A percentile compares a stretch with the other conserved stretches of the same genome.
phyloP scores from a whole-genome alignment of 2,888 invertebrate species.

The Lapara coniferarum region DNA sequence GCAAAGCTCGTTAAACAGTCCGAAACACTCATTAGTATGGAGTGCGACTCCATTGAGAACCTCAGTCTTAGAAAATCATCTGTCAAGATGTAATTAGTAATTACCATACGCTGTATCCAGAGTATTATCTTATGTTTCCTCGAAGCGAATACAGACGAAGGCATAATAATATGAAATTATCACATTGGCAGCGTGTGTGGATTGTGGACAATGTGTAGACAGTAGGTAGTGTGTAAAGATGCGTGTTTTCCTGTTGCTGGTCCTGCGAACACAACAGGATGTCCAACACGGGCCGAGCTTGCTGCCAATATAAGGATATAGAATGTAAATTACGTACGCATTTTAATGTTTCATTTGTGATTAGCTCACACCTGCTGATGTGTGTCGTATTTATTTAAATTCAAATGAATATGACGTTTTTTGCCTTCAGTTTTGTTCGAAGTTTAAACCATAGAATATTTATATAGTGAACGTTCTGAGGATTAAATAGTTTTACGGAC shows the following conservation, averaged over 20 bases:
- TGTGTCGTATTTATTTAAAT: background rate
- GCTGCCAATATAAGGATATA: constrained; percentile 27
- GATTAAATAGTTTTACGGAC: too few relatives aligned
- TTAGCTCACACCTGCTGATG: background rate
- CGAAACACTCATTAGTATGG: background rate
- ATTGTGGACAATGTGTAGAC: background rate
- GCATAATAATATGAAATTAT: background rate
- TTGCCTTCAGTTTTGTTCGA: too few relatives aligned
- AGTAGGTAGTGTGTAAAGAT: background rate
- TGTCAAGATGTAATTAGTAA: constrained; percentile 21
- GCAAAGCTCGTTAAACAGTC: constrained; percentile 2
- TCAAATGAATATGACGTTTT: too few relatives aligned
- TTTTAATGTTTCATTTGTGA: constrained; percentile 18
- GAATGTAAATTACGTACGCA: constrained; percentile 19
- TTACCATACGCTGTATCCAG: constrained; percentile 4
- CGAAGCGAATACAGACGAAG: background rate
- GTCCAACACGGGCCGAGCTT: constrained; percentile 11
- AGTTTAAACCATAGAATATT: too few relatives aligned
- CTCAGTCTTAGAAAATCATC: constrained; percentile 18
- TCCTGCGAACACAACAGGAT: constrained; percentile 27
- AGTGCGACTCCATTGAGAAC: constrained; percentile 4
- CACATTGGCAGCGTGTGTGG: background rate
- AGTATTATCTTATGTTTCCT: constrained; percentile 18
- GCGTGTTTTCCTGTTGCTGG: constrained; percentile 26
- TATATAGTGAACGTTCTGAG: too few relatives aligned